Percentiles rank a stretch among this genome's conserved stretches.
Evolutionary conservation across 2,113 vertebrate species (phyloP).

Genomic region (Gopherus evgoodei): DNA sequence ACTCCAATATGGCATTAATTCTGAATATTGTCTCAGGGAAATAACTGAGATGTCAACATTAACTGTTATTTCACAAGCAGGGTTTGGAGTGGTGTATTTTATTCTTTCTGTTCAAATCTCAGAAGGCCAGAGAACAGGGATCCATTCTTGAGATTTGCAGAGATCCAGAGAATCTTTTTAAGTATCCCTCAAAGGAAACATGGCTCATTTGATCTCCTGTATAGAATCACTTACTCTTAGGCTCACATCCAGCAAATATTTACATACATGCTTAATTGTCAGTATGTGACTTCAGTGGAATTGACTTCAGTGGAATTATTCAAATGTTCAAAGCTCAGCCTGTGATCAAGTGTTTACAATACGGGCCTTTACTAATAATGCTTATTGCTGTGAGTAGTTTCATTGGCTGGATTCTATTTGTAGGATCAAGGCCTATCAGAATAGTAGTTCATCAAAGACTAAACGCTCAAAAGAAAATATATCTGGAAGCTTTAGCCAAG

Average conservation of each 20-base stretch:
- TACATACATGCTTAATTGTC: not conserved
- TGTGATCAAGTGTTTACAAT: not conserved
- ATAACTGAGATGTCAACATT: not conserved
- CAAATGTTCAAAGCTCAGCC: not conserved
- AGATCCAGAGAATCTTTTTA: not conserved
- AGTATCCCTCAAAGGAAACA: not conserved
- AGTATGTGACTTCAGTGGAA: not conserved
- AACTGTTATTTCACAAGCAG: not conserved
- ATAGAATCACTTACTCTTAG: not conserved
- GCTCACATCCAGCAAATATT: not conserved
- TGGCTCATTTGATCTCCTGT: not conserved
- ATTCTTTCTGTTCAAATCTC: slow-evolving; percentile 13
- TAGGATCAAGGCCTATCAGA: not conserved
- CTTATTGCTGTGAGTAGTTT: not conserved
- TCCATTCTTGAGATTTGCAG: not conserved
- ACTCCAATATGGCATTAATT: not conserved
- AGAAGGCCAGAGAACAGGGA: not conserved
- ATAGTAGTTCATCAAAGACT: not conserved
- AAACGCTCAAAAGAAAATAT: not conserved
- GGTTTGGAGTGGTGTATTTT: not conserved
- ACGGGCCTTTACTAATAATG: not conserved
- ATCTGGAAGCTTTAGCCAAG: not conserved
- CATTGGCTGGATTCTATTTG: not conserved
- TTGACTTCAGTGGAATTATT: not conserved
- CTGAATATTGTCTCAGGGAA: not conserved